These are phyloP conservation scores for Vesta saturnalis DNA, from an alignment of 2,888 invertebrate species.

Conservation along the genomic window DNA sequence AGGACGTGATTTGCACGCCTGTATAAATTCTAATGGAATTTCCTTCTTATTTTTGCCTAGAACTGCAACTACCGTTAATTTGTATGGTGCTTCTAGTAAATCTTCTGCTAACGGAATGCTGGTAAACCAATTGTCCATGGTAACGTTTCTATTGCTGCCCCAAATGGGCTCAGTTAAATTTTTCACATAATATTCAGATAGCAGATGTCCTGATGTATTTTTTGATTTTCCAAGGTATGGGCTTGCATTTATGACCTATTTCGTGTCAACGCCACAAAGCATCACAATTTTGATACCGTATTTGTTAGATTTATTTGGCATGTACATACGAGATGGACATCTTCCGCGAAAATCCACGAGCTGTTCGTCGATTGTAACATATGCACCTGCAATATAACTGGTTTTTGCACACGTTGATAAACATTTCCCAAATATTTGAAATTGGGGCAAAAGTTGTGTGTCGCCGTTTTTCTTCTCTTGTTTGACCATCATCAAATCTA, in stretches of 20 bases:
- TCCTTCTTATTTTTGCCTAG: neutral
- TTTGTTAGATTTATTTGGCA: conserved; percentile 6
- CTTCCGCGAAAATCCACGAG: neutral
- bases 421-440: neutral
- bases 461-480: too few species aligned
- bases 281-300: neutral
- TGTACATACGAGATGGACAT: neutral
- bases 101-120: neutral
- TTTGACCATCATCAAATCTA: too few species aligned
- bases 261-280: neutral
- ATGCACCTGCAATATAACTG: neutral
- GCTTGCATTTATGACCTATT: neutral
- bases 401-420: neutral
- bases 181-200: neutral
- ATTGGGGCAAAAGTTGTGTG: neutral
- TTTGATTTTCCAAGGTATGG: neutral
- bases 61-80: neutral
- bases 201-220: neutral
- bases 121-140: too few species aligned
- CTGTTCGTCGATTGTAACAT: conserved; percentile 9
- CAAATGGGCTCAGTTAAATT: neutral
- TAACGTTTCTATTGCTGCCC: neutral
- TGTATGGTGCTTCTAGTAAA: neutral
- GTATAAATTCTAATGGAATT: neutral
- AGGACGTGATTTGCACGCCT: neutral